Percentiles rank a stretch among this genome's conserved stretches.
phyloP scores from a whole-genome alignment of 2,797 vertebrate genomes.

The Florisuga fusca region DNA sequence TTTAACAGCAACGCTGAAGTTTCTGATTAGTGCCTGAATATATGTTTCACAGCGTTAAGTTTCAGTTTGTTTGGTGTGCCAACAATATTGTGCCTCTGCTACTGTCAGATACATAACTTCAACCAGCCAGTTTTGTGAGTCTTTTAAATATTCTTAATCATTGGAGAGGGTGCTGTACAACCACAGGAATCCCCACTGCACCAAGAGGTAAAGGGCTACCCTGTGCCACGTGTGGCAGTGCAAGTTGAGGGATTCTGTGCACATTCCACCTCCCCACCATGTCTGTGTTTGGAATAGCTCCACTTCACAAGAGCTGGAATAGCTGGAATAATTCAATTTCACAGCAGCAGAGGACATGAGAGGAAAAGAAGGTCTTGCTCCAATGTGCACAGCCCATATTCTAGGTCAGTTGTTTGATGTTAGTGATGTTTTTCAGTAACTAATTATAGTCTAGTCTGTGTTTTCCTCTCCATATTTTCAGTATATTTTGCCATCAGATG shows the following conservation, averaged over 20 bases:
- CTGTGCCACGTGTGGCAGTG: background rate
- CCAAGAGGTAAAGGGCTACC: background rate
- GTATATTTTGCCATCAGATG: background rate
- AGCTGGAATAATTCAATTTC: background rate
- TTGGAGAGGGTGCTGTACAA: background rate
- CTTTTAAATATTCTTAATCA: background rate
- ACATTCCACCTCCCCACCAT: fast-evolving
- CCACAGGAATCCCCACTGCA: background rate
- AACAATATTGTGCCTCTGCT: background rate
- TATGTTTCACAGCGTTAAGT: constrained; percentile 33
- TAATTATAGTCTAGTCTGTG: background rate
- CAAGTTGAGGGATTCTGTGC: background rate
- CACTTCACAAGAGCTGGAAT: too few species aligned
- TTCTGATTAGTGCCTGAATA: constrained; percentile 24
- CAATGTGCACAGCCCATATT: background rate
- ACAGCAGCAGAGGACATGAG: fast-evolving
- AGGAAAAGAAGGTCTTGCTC: background rate
- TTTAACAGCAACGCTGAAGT: constrained; percentile 31
- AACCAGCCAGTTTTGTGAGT: background rate
- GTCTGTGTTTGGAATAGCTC: background rate
- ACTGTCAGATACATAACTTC: background rate
- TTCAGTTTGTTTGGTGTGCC: constrained; percentile 21
- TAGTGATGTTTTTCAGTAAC: background rate
- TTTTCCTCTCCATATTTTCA: background rate
- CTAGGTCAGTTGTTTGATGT: background rate